A percentile compares a stretch with the other conserved stretches of the same genome.
Conservation (phyloP, 2,888 invertebrate species). For the Lordiphosa andalusiaca region DNA sequence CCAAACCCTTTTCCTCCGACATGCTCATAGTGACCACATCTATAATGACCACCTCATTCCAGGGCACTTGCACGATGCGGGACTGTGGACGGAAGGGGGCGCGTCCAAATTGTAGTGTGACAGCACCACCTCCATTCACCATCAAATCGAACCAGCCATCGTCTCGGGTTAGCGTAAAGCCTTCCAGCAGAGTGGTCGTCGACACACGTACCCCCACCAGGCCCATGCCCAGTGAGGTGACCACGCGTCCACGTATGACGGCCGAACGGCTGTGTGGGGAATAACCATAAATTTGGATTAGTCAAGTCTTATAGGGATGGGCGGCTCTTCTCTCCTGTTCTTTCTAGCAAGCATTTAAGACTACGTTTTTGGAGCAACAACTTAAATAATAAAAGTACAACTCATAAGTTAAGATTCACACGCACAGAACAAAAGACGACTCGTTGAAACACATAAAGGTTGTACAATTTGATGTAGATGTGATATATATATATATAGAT, state of each 20-base stretch:
- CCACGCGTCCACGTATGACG: slow-evolving; percentile 96
- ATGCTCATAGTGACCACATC: slow-evolving; percentile 91
- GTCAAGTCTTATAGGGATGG: slow-evolving; percentile 37
- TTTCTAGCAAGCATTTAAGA: slow-evolving; percentile 59
- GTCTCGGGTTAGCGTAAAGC: slow-evolving; percentile 95
- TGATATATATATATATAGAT: slow-evolving; percentile 39
- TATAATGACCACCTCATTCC: slow-evolving; percentile 98
- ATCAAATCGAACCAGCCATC: slow-evolving; percentile 98
- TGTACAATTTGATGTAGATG: slow-evolving; percentile 66
- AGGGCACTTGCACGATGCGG: slow-evolving; percentile 94
- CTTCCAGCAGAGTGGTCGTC: slow-evolving; percentile 95
- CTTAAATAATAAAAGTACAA: slow-evolving; percentile 60
- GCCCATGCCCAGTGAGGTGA: slow-evolving; percentile 94
- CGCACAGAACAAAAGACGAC: slow-evolving; percentile 77
- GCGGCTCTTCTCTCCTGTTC: not conserved
- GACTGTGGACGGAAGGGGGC: slow-evolving; percentile 94
- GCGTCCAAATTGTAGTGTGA: slow-evolving; percentile 95
- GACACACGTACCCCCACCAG: slow-evolving; percentile 97
- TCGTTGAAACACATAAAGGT: slow-evolving; percentile 78
- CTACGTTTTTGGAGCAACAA: slow-evolving; percentile 52
- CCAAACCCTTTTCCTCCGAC: slow-evolving; percentile 87
- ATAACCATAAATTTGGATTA: slow-evolving; percentile 40
- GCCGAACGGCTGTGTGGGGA: slow-evolving; percentile 92
- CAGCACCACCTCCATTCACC: slow-evolving; percentile 99
- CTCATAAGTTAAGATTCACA: slow-evolving; percentile 69